Base-by-base conservation (phyloP, 2,797 vertebrate genomes). In the Poeciliopsis paucimaculata region DNA sequence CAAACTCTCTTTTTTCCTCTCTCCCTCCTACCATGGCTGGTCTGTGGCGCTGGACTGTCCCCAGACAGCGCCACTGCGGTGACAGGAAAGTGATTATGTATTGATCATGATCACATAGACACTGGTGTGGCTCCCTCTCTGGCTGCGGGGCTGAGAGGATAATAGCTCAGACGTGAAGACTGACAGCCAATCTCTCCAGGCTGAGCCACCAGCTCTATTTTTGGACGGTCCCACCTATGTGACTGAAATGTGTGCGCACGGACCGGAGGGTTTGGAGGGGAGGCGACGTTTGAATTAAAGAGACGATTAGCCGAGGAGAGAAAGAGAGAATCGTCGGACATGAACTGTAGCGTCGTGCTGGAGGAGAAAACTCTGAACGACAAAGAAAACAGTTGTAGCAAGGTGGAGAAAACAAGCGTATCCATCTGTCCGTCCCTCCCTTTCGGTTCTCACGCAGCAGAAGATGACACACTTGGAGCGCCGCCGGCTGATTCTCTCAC, bases 51-150 rank as follows among this genome's bases (percentile, higher is more conserved):
- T 78, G 82, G 83, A 85, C 88, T 57, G 76, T 90, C 88, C 87
- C 87, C 82, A 84, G 91, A 91, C 79, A 87, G 80, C 71, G 55
- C 85, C 89, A 88, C 81, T 76, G 89, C 81, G 49, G 87, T 92
- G 91, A 94, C 90, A 94, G 91, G 81, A 90, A 93, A 93, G 90
- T 94, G 91, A 93, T 94, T 94, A 92, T 92, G 90, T 94, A 94
- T 94, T 93, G 93, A 94, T 94, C 90, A 89, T 39, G 86, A 92
- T 93, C 91, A 91, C 92, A 90, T 89, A 88, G 90, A 92, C 91
- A 88, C 86, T 78, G 82, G 91, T 90, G 83, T 86, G 77, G 82
- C 90, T 89, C 86, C 86, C 84, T 76, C 87, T 85, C 75, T 79
- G 88, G 90, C 90, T 87, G 86, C 85, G 87, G 89, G 82, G 77